A percentile compares a stretch with the other conserved stretches of the same genome.
Evolutionary conservation across 2,888 invertebrate genomes (phyloP).

Genomic region (Urechis unicinctus): DNA sequence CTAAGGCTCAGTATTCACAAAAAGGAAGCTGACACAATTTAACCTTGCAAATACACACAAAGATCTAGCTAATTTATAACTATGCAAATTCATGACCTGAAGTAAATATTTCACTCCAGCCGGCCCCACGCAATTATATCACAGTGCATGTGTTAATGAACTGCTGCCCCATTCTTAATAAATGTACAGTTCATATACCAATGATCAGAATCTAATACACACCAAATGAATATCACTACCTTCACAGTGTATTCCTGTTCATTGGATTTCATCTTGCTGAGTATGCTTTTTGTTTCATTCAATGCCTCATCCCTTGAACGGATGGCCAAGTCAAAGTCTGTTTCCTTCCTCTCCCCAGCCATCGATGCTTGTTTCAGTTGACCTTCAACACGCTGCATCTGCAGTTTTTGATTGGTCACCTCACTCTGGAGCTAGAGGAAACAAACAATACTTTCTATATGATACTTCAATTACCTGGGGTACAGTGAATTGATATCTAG

Average conservation of each 20-base stretch:
- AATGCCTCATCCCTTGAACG: constrained; percentile 32
- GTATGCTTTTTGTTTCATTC: constrained; percentile 26
- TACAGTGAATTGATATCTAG: no score
- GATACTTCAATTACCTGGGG: no score
- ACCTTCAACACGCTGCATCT: constrained; percentile 31
- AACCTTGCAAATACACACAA: no score
- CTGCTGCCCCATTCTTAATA: no score
- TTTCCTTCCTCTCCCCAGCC: constrained; percentile 28
- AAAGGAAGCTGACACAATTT: no score
- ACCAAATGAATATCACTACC: background rate
- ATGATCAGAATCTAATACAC: background rate
- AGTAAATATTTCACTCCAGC: no score
- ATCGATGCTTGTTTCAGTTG: constrained; percentile 27
- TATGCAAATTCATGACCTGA: no score
- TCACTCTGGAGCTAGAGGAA: constrained; percentile 33
- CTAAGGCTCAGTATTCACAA: no score
- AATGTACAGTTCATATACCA: background rate
- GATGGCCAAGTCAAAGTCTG: constrained; percentile 29
- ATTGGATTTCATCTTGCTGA: background rate
- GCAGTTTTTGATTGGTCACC: constrained; percentile 31
- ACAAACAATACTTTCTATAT: no score
- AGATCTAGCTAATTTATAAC: no score
- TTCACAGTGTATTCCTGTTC: background rate
- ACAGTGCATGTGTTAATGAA: no score
- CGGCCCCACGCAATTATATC: no score